These are phyloP conservation scores for Silvanus unidentatus DNA, from an alignment of 2,888 invertebrate genomes.

Conservation along the genomic window DNA sequence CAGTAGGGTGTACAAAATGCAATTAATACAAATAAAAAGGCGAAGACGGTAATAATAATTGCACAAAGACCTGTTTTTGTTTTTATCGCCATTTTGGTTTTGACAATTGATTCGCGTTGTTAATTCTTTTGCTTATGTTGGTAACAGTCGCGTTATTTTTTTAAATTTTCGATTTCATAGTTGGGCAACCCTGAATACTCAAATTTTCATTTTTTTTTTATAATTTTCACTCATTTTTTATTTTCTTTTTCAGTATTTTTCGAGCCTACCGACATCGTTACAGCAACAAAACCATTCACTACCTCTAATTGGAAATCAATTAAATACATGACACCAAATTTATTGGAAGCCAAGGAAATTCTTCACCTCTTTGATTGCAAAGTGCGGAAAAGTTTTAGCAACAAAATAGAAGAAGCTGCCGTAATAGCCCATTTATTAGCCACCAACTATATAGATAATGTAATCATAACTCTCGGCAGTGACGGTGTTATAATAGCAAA, in stretches of 20 bases:
- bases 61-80: constrained; percentile 62
- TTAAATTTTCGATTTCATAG: neutral
- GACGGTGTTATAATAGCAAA: constrained; percentile 54
- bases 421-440: constrained; percentile 42
- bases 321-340: constrained; percentile 71
- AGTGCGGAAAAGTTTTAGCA: constrained; percentile 17
- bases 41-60: constrained; percentile 58
- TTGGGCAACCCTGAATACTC: neutral
- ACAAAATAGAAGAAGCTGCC: constrained; percentile 38
- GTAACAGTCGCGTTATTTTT: no score
- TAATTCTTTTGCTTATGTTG: no score
- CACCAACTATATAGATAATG: constrained; percentile 48
- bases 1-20: constrained; percentile 85
- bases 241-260: constrained; percentile 68
- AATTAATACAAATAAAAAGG: constrained; percentile 67
- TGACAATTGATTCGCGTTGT: neutral
- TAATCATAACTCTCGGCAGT: constrained; percentile 59
- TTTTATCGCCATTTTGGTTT: constrained; percentile 52
- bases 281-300: constrained; percentile 66
- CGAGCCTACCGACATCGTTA: constrained; percentile 80
- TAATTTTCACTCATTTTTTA: no score
- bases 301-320: constrained; percentile 47
- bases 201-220: no score
- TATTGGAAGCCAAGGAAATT: constrained; percentile 68
- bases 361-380: constrained; percentile 47